These are phyloP conservation scores for Capreolus pygargus DNA, from an alignment of 2,113 vertebrate genomes.

Conservation along the genomic window DNA sequence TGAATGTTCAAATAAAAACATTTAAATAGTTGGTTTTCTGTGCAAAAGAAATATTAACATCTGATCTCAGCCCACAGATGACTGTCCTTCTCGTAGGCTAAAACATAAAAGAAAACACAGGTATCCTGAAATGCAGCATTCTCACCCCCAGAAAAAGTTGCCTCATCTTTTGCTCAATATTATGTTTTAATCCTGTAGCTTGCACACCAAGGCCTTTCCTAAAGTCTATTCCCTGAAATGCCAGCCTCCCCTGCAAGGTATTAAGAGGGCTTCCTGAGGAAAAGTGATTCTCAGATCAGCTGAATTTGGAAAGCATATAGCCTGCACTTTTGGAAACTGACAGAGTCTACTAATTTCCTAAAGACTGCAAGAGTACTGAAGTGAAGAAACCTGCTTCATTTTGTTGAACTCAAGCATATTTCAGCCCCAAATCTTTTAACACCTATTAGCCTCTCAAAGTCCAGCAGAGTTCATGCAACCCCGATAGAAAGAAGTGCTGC, in stretches of 20 bases:
- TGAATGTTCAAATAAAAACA: background rate
- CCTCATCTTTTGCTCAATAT: background rate
- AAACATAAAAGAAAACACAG: background rate
- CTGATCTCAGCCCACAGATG: background rate
- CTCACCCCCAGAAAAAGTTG: background rate
- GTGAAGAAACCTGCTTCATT: constrained; percentile 27
- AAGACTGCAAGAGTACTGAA: background rate
- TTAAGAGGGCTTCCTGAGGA: background rate
- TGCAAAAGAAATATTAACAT: background rate
- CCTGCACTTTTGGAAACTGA: background rate
- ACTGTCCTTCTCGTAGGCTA: background rate
- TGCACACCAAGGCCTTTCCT: background rate
- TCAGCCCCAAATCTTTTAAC: background rate
- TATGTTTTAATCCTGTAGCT: background rate
- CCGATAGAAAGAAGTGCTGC: background rate
- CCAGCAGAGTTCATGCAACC: background rate
- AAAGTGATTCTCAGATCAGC: background rate
- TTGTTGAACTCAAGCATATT: background rate
- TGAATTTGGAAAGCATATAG: background rate
- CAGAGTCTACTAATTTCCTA: background rate
- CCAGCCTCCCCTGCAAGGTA: background rate
- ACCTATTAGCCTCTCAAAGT: background rate
- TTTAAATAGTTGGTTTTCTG: background rate
- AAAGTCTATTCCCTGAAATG: background rate
- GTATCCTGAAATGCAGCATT: background rate